Percentiles rank a stretch among this genome's conserved stretches.
These are phyloP conservation scores for Eledona agricola DNA, from an alignment of 2,888 invertebrate species.

Conservation along the genomic window DNA sequence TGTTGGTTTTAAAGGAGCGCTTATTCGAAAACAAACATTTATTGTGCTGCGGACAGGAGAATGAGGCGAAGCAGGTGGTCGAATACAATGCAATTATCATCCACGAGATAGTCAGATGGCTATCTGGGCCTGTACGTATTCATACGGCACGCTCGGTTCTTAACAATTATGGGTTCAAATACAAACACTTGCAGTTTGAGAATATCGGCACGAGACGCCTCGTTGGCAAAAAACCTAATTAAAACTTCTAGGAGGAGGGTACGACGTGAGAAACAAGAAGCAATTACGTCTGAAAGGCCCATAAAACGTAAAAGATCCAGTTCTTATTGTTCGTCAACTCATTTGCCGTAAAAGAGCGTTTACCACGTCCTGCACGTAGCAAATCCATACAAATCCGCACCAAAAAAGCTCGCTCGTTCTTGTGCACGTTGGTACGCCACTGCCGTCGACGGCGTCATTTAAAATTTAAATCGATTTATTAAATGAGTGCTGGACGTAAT, in stretches of 20 bases:
- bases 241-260: too few relatives aligned
- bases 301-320: too few relatives aligned
- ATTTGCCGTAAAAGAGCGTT: too few relatives aligned
- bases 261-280: too few relatives aligned
- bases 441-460: slow-evolving; percentile 7
- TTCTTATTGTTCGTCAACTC: too few relatives aligned
- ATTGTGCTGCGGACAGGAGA: slow-evolving; percentile 40
- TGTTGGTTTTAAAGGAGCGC: slow-evolving; percentile 31
- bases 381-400: too few relatives aligned
- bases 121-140: slow-evolving; percentile 35
- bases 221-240: too few relatives aligned
- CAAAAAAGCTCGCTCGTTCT: too few relatives aligned
- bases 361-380: too few relatives aligned
- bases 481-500: slow-evolving; percentile 19
- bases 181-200: not conserved
- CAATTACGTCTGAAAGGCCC: too few relatives aligned
- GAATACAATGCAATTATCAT: slow-evolving; percentile 47
- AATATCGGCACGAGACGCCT: too few relatives aligned
- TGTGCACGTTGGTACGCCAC: too few relatives aligned
- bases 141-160: slow-evolving; percentile 39
- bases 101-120: slow-evolving; percentile 39
- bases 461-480: slow-evolving; percentile 25
- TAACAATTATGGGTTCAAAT: slow-evolving; percentile 38
- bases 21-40: slow-evolving; percentile 32
- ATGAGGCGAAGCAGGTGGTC: slow-evolving; percentile 45